Evolutionary conservation across 2,888 invertebrate species (phyloP).

Genomic region (Dyspetes luteomarginatus): DNA sequence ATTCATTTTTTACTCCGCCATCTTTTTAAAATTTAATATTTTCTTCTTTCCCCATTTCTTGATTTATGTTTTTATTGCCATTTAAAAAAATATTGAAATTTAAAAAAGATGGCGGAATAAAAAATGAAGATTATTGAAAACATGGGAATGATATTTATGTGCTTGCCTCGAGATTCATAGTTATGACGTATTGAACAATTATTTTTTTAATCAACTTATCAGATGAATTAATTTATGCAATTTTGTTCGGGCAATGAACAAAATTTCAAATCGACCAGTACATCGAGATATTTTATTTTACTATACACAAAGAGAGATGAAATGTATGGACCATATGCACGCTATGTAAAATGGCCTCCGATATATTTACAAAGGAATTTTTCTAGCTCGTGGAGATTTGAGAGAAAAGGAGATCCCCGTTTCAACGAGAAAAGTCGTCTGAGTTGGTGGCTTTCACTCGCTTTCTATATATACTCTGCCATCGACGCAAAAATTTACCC

Average conservation of each 20-base stretch:
- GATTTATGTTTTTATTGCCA: not conserved
- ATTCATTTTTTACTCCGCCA: not conserved
- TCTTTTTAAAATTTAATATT: not conserved
- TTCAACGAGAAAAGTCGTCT: slow-evolving; percentile 39
- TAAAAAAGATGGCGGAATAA: not conserved
- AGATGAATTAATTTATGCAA: no score
- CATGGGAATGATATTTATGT: no score
- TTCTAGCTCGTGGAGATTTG: slow-evolving; percentile 6
- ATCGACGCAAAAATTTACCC: not conserved
- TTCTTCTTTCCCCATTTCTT: not conserved
- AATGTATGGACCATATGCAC: slow-evolving; percentile 63
- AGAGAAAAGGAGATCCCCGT: not conserved
- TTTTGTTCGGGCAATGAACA: not conserved
- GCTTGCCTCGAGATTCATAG: no score
- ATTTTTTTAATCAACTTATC: no score
- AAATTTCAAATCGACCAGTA: not conserved
- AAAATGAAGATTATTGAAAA: not conserved
- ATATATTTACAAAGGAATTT: slow-evolving; percentile 66
- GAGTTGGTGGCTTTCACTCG: not conserved
- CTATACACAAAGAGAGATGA: slow-evolving; percentile 1
- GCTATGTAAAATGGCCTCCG: slow-evolving; percentile 64
- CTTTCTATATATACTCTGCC: not conserved
- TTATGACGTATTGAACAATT: no score
- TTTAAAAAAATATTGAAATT: not conserved
- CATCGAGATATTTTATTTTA: slow-evolving; percentile 11